Evolutionary conservation across 2,113 vertebrate genomes (phyloP).

Genomic region (Burhinus bistriatus): DNA sequence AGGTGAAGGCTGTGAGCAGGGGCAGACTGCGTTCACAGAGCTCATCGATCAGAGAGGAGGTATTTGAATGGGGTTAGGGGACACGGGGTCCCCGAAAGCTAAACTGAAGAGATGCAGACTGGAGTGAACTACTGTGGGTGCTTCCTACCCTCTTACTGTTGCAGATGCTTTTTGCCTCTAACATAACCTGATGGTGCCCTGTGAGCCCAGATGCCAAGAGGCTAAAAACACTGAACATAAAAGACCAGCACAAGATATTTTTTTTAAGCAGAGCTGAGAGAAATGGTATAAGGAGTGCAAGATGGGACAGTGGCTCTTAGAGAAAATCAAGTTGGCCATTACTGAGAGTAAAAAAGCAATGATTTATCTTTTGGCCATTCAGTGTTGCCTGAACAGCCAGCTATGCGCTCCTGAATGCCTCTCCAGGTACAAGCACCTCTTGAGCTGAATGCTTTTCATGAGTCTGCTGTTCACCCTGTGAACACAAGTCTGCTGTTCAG

Average conservation of each 20-base stretch:
- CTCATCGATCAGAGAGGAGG: neutral
- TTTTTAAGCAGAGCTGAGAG: neutral
- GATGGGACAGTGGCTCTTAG: neutral
- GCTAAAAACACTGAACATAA: neutral
- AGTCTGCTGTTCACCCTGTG: neutral
- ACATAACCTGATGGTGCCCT: too few relatives aligned
- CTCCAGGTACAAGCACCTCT: slow-evolving; percentile 45
- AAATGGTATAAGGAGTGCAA: neutral
- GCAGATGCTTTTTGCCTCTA: neutral
- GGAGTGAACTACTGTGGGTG: neutral
- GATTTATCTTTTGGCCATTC: neutral
- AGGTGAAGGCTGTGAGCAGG: neutral
- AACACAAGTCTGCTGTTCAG: neutral
- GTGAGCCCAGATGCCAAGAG: neutral
- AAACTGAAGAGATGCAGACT: neutral
- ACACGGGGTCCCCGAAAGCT: neutral
- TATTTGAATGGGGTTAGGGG: neutral
- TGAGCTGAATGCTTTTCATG: neutral
- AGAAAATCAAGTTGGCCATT: neutral
- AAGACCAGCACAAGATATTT: neutral
- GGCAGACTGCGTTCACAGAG: neutral
- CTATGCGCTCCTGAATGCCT: neutral
- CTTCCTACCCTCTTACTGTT: neutral
- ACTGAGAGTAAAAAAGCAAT: neutral
- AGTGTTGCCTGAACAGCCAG: neutral